Evolutionary conservation across 1,140 invertebrate species (phyloP), one percentile per base, ranked within the genome.

Genomic region (Dendroctonus valens): DNA sequence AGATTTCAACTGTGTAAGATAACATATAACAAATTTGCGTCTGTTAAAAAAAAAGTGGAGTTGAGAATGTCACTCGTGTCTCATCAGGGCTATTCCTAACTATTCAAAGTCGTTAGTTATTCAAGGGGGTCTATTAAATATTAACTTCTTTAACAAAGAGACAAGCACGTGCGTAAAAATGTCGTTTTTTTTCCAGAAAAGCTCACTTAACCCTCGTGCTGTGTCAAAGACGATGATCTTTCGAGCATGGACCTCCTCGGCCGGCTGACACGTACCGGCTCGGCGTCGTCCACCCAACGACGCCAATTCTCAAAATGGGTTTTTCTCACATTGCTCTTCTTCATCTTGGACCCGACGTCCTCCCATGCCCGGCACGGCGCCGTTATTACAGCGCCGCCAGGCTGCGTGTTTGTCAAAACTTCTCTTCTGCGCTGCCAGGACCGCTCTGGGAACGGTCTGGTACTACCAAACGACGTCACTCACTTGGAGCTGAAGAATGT

Each of bases 401-500:
- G 65, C 2, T 74, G 73, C 46, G 41, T 40, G 7, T 44, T 61
- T 41, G 51, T 51, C 12, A 70, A 73, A 39, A 48, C 39, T 15
- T 67, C 61, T 2, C 48, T 67, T 4, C 46, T 76, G 50, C 63
- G 60, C 60, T 77, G 76, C 70, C 59, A 51, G 41, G 63, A 76
- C 49, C 53, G 65, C 9, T 14, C 48, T 9, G 54, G 65, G n/a
- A 59, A 67, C 9, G 64, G 65, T 40, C 12, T 73, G 15, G 44
- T 41, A 4, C 15, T 73, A 8, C 57, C 69, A 12, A 44, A 52
- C 5, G 69, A 57, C 40, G 71, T 74, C 26, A 67, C 58, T 6
- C 70, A 68, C 37, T 41, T 76, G 15, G 66, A 72, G 15, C 59
- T 77, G 7, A 62, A 55, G 74, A 87, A 86, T 39, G 87, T 88